Base-by-base conservation (phyloP, 2,888 invertebrate species). In the Ophion ventricosus region DNA sequence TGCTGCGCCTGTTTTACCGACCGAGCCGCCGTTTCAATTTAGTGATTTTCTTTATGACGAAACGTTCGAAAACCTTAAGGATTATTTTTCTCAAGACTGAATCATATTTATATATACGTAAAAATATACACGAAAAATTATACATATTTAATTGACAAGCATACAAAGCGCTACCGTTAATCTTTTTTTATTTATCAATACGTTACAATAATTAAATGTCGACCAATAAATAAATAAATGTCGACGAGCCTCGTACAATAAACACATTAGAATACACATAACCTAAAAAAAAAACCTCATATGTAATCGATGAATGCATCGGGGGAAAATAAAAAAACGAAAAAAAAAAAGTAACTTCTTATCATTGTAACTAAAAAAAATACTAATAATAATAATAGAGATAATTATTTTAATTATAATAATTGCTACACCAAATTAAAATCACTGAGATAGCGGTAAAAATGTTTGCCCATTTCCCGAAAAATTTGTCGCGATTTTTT, bases 31-130 rank as follows among this genome's bases (percentile, higher is more conserved):
- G 25, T 25, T 5, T 43, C 7, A 8, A 35, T 35, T 29, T n/a
- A 3, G 17, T 67, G 23, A 25, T 25, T 67, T 25, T 10, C 25
- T 14, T 73, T 73, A 67, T 25, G 43, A 25, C 43, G 59, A 59
- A 61, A 29, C 29, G 56, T 59, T 59, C 10, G 20, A 61, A 61
- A 74, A 26, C 14, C 3, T 26, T 63, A 26, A 49, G 20, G 57
- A n/a, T 76, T 76, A 40, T 56, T 66, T 66, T 56, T 56, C 56
- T 11, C 66, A 85, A 85, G 85, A 85, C 85, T 85, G 85, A 85
- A 17, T 5, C 20, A 20, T 35, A 70, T 70, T 54, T 70, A 20
- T 20, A 70, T 70, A 69, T 70, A 10, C 1, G 54, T 49, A 8
- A 49, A 70, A 26, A 26, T 56, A 26, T 61, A 23, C 29, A 56